Base-by-base conservation (phyloP, 2,113 vertebrate species). In the Triplophysa dalaica region DNA sequence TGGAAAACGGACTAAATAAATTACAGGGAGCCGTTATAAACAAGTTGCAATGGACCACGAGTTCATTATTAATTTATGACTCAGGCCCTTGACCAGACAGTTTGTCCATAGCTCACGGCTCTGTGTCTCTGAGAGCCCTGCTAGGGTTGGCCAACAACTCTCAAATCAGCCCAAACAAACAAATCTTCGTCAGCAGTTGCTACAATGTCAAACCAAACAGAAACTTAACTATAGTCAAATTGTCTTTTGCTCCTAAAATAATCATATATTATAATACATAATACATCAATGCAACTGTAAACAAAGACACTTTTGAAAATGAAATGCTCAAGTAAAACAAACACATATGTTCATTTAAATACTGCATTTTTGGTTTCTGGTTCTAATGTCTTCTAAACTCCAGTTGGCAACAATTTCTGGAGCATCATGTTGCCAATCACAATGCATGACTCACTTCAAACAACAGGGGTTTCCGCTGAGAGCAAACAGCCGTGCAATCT, bases 1-100 rank as follows among this genome's bases (percentile, higher is more conserved):
- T 66, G n/a, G 73, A 81, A 81, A 68, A 78, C 2, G 5, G 64
- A 64, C 79, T 69, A 80, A 50, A 81, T 84, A 75, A 81, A 76
- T 76, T 29, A 81, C 78, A 80, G 33, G 29, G 43, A 41, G 4
- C 65, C 73, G 77, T 70, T 87, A 88, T 88, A 89, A 89, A 89
- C 87, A 88, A 85, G 88, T 82, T 65, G 17, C 78, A 73, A 87
- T 70, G 67, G 81, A 81, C 62, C 50, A 38, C 10, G 66, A 81
- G 43, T 73, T 81, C 70, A 66, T 80, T 82, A 83, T 87, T 87
- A 84, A 84, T 89, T 85, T 52, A 84, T 80, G 81, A 78, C 26
- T 79, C 58, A 88, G 82, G 72, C 75, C 66, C 50, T 29, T 82
- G 45, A 24, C 33, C 41, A 22, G 80, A 58, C 24, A 73, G 68